Conservation (phyloP, 2,888 invertebrate species). For the Limnephilus rhombicus region DNA sequence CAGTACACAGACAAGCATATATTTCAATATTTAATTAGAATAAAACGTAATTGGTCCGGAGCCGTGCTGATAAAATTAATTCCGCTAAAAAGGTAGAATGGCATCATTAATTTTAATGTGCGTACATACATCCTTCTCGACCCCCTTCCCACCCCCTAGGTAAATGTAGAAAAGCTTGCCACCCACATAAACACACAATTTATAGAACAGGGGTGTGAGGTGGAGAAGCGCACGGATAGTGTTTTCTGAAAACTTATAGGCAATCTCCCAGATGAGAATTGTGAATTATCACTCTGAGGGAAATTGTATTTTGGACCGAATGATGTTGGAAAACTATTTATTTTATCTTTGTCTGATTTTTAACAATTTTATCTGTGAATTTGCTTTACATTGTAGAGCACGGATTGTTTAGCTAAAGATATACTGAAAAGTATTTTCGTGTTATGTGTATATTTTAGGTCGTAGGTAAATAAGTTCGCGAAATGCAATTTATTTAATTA, state of each 20-base stretch:
- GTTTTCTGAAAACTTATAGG: constrained; percentile 66
- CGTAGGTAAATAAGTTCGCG: no score
- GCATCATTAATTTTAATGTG: constrained; percentile 65
- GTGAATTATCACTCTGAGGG: constrained; percentile 65
- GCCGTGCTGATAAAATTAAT: constrained; percentile 61
- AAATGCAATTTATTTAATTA: no score
- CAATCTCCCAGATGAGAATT: constrained; percentile 67
- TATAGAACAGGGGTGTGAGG: constrained; percentile 60
- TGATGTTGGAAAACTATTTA: not conserved
- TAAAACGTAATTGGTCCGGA: constrained; percentile 40
- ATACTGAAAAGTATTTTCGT: not conserved
- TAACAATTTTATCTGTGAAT: not conserved
- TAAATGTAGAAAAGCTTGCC: constrained; percentile 61
- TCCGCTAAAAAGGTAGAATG: constrained; percentile 64
- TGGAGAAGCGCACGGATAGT: constrained; percentile 63
- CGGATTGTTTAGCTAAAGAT: not conserved
- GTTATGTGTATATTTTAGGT: not conserved
- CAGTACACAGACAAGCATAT: constrained; percentile 37
- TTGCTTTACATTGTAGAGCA: not conserved
- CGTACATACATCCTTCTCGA: constrained; percentile 54
- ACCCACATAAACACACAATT: constrained; percentile 66
- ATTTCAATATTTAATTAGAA: constrained; percentile 54
- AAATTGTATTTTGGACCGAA: constrained; percentile 61
- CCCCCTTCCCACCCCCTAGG: constrained; percentile 57
- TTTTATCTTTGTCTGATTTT: not conserved